Evolutionary conservation across 2,113 vertebrate genomes (phyloP).

Genomic region (Romanogobio albipinnatus): DNA sequence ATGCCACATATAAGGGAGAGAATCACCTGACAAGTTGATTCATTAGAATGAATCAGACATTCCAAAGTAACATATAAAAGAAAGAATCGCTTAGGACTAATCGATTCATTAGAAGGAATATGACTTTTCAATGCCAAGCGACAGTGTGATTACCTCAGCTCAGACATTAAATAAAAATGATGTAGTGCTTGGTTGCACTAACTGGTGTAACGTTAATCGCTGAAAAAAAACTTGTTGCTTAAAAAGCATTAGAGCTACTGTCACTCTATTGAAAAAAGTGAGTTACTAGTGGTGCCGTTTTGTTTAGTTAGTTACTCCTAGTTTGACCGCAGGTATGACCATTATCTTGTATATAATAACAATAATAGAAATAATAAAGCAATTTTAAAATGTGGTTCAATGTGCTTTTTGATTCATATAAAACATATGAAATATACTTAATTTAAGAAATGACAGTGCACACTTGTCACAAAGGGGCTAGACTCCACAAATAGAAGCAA

Average conservation of each 20-base stretch:
- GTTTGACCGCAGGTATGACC: not conserved
- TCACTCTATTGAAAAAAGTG: not conserved
- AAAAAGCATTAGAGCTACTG: not conserved
- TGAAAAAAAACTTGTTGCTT: not conserved
- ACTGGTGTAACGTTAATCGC: not conserved
- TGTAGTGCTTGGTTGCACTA: not conserved
- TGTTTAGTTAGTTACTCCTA: not conserved
- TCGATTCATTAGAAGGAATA: too few species aligned
- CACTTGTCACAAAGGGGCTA: constrained; percentile 2
- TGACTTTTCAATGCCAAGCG: too few species aligned
- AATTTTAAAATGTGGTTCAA: not conserved
- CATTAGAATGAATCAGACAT: too few species aligned
- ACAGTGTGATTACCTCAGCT: too few species aligned
- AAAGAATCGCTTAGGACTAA: too few species aligned
- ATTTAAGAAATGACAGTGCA: not conserved
- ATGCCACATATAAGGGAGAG: too few species aligned
- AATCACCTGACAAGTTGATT: too few species aligned
- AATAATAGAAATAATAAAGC: not conserved
- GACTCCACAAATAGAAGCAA: constrained; percentile 15
- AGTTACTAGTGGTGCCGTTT: not conserved
- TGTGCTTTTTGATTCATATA: not conserved
- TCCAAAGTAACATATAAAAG: too few species aligned
- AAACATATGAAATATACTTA: not conserved
- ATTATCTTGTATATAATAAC: not conserved
- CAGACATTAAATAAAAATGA: too few species aligned